Conservation (phyloP, 2,888 invertebrate species). For the Meteorus cinctellus region DNA sequence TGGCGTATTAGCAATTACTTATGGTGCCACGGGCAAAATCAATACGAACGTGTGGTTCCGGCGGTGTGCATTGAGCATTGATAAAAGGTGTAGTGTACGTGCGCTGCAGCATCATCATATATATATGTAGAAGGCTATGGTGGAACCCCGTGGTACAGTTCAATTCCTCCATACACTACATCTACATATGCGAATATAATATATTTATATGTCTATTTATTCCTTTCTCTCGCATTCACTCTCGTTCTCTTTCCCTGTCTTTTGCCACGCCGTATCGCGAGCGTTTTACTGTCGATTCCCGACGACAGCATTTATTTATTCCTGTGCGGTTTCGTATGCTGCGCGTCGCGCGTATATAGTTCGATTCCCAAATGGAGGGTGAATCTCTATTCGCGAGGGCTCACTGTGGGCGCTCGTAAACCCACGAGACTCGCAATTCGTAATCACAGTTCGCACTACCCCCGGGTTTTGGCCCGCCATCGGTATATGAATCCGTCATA, state of each 20-base stretch:
- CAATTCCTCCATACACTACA: slow-evolving; percentile 11
- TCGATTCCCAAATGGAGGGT: slow-evolving; percentile 48
- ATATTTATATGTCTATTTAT: slow-evolving; percentile 12
- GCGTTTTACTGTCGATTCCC: slow-evolving; percentile 42
- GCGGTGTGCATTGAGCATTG: slow-evolving; percentile 24
- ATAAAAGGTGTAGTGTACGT: slow-evolving; percentile 25
- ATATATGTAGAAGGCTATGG: not conserved
- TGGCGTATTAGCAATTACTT: slow-evolving; percentile 38
- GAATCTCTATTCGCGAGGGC: slow-evolving; percentile 52
- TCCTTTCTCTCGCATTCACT: not conserved
- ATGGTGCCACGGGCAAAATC: slow-evolving; percentile 52
- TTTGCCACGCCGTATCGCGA: not conserved
- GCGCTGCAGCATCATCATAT: not conserved
- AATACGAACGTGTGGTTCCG: slow-evolving; percentile 45
- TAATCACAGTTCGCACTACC: slow-evolving; percentile 59
- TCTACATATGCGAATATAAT: not conserved
- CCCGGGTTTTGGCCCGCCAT: slow-evolving; percentile 4
- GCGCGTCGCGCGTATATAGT: slow-evolving; percentile 46
- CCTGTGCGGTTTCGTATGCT: slow-evolving; percentile 59
- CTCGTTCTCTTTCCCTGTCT: slow-evolving; percentile 11
- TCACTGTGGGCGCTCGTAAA: slow-evolving; percentile 46
- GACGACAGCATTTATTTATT: slow-evolving; percentile 64
- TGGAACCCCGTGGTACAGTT: slow-evolving; percentile 14
- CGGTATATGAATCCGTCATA: not conserved
- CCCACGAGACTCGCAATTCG: slow-evolving; percentile 56